These are phyloP conservation scores for Anolis carolinensis DNA, from an alignment of 2,113 vertebrate species.

Conservation along the genomic window DNA sequence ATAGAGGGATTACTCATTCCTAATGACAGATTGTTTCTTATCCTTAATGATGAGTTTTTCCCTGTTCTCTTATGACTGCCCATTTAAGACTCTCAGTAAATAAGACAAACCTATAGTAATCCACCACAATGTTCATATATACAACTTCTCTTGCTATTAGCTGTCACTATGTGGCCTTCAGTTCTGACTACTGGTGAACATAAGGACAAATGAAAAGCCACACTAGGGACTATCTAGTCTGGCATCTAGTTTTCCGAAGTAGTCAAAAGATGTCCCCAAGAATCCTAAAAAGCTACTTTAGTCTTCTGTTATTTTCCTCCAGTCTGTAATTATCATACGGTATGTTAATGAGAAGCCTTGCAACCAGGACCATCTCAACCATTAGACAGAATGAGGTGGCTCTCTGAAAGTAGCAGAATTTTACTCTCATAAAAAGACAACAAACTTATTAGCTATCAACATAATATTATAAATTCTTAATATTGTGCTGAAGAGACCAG, in stretches of 20 bases:
- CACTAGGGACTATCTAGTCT: background rate
- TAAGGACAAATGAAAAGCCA: background rate
- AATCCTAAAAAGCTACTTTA: background rate
- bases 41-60: slow-evolving; percentile 21
- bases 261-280: background rate
- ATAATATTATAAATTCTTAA: too few species aligned
- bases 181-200: too few species aligned
- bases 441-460: too few species aligned
- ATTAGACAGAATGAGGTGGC: too few species aligned
- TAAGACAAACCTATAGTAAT: background rate
- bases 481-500: too few species aligned
- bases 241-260: background rate
- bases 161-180: background rate
- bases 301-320: background rate
- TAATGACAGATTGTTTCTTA: slow-evolving; percentile 7
- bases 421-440: too few species aligned
- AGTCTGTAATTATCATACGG: background rate
- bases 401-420: too few species aligned
- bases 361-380: too few species aligned
- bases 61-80: slow-evolving; percentile 25
- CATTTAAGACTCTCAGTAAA: slow-evolving; percentile 35
- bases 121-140: background rate
- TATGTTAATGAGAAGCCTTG: background rate
- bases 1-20: slow-evolving; percentile 57
- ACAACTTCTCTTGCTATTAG: background rate